Conservation (phyloP, 2,113 vertebrate genomes). For the Thamnaconus septentrionalis region DNA sequence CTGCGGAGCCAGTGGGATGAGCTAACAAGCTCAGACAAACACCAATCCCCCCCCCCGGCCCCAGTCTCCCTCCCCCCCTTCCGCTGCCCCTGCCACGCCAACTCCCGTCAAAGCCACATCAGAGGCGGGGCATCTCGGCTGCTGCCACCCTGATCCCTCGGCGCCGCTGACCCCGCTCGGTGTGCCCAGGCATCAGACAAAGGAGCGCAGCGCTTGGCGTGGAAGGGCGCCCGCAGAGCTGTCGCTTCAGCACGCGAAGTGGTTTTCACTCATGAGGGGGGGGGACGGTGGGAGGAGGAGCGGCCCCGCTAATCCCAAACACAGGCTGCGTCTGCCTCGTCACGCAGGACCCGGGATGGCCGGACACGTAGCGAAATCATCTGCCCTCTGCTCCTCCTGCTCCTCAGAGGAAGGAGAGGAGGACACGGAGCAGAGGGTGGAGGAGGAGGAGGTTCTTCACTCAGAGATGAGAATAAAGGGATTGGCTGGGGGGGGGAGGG, state of each 20-base stretch:
- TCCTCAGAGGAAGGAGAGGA: slow-evolving; percentile 20
- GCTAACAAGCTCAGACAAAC: slow-evolving; percentile 64
- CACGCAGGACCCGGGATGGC: slow-evolving; percentile 55
- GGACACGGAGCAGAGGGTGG: slow-evolving; percentile 13
- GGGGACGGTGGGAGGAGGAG: slow-evolving; percentile 36
- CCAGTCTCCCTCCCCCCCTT: slow-evolving; percentile 35
- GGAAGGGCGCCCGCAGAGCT: slow-evolving; percentile 48
- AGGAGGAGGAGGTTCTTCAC: slow-evolving; percentile 47
- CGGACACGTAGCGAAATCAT: slow-evolving; percentile 19
- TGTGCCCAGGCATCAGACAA: slow-evolving; percentile 61
- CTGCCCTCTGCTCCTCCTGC: slow-evolving; percentile 1
- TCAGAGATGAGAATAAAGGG: slow-evolving; percentile 1
- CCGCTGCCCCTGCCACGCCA: slow-evolving; percentile 20
- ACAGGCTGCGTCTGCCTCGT: slow-evolving; percentile 45
- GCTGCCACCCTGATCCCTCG: slow-evolving; percentile 52
- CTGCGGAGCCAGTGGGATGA: slow-evolving; percentile 42
- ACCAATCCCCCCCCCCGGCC: slow-evolving; percentile 45
- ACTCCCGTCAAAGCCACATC: slow-evolving; percentile 60
- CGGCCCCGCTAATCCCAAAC: slow-evolving; percentile 51
- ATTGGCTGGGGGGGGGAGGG: slow-evolving; percentile 1
- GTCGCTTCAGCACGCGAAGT: slow-evolving; percentile 52
- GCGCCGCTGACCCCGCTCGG: slow-evolving; percentile 35
- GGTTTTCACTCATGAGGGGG: background rate
- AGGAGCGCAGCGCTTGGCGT: slow-evolving; percentile 42
- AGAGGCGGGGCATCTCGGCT: slow-evolving; percentile 54